phyloP scores from a whole-genome alignment of 2,888 invertebrate genomes.

The Geotrupes spiniger region DNA sequence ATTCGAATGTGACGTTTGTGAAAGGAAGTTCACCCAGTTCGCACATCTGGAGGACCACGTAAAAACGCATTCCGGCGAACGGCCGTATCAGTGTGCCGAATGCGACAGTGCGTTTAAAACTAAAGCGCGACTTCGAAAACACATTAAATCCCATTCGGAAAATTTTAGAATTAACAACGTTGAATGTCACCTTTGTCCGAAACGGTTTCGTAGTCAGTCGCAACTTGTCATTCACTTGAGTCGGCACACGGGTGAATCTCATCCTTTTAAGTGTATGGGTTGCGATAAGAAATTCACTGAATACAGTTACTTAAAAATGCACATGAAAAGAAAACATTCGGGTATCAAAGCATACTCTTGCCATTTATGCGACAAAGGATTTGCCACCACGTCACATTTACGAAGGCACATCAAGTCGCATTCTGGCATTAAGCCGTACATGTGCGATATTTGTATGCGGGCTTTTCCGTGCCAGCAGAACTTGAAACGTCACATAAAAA shows the following conservation, averaged over 20 bases:
- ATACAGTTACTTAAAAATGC: slow-evolving; percentile 34
- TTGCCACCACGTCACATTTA: slow-evolving; percentile 39
- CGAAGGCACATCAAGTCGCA: slow-evolving; percentile 42
- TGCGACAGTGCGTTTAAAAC: slow-evolving; percentile 44
- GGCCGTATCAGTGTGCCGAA: slow-evolving; percentile 40
- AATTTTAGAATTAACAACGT: slow-evolving; percentile 26
- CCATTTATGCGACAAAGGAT: slow-evolving; percentile 40
- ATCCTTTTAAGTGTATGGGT: slow-evolving; percentile 38
- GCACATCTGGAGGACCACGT: slow-evolving; percentile 45
- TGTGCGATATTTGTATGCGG: slow-evolving; percentile 39
- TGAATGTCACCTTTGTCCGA: slow-evolving; percentile 15
- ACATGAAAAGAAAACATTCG: slow-evolving; percentile 34
- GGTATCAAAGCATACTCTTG: slow-evolving; percentile 38
- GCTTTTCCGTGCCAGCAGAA: slow-evolving; percentile 42
- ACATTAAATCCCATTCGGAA: slow-evolving; percentile 36
- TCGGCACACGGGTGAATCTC: slow-evolving; percentile 34
- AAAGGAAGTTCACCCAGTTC: slow-evolving; percentile 43
- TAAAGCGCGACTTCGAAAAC: slow-evolving; percentile 40
- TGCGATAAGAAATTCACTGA: slow-evolving; percentile 41
- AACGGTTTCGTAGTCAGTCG: slow-evolving; percentile 37
- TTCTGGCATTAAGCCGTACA: slow-evolving; percentile 40
- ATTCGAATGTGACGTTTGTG: slow-evolving; percentile 42
- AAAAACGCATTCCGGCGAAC: slow-evolving; percentile 42
- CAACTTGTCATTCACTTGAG: slow-evolving; percentile 38
- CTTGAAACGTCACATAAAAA: slow-evolving; percentile 41